Conservation (phyloP, 2,888 invertebrate species). For the Tribolium freemani region DNA sequence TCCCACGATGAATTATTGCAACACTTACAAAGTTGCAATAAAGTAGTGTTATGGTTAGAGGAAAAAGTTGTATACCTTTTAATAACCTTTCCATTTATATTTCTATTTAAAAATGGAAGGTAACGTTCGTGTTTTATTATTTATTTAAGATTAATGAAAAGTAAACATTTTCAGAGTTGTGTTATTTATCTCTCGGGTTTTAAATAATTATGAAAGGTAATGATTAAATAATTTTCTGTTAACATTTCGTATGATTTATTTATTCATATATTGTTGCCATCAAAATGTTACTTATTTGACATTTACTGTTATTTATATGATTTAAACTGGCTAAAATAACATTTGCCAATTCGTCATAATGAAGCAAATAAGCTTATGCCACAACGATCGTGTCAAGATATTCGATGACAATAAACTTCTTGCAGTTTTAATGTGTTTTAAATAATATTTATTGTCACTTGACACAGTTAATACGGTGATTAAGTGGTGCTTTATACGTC, state of each 20-base stretch:
- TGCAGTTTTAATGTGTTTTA: background rate
- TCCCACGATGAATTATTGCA: background rate
- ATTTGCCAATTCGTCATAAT: background rate
- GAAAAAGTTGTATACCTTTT: too few species aligned
- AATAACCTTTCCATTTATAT: too few species aligned
- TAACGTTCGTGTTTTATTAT: background rate
- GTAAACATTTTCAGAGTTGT: background rate
- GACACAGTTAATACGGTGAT: background rate
- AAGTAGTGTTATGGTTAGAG: background rate
- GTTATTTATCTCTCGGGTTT: background rate
- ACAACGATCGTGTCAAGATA: background rate
- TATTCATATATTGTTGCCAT: background rate
- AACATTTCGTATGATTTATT: background rate
- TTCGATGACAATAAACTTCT: background rate
- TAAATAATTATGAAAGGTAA: background rate
- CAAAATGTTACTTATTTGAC: background rate
- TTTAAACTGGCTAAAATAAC: background rate
- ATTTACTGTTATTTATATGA: constrained; percentile 3
- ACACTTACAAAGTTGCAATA: background rate
- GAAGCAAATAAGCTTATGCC: background rate
- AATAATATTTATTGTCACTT: background rate
- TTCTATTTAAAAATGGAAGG: background rate
- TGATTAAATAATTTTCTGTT: background rate
- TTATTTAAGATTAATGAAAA: background rate
- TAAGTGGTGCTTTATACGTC: background rate